These are phyloP conservation scores for Pandemis heparana DNA, from an alignment of 2,888 invertebrate species.

Conservation along the genomic window DNA sequence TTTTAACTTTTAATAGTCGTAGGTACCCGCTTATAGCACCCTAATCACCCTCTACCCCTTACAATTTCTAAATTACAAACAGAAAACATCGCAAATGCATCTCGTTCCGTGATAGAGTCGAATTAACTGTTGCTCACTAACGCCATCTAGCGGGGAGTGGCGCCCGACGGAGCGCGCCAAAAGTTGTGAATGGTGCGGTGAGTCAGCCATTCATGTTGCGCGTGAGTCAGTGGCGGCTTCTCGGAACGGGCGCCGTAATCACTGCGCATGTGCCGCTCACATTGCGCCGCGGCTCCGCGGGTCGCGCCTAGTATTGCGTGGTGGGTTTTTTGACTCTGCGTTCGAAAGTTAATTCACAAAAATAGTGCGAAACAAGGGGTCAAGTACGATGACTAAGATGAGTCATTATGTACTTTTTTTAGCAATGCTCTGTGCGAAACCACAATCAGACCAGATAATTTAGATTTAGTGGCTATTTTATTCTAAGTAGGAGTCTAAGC, in stretches of 20 bases:
- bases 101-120: not conserved
- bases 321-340: not conserved
- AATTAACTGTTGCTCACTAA: conserved; percentile 35
- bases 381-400: not conserved
- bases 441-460: not conserved
- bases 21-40: too few relatives aligned
- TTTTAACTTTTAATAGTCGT: too few relatives aligned
- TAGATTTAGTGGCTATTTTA: too few relatives aligned
- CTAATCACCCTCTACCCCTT: too few relatives aligned
- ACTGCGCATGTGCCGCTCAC: conserved; percentile 23
- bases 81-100: not conserved
- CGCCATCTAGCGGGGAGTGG: conserved; percentile 58
- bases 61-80: not conserved
- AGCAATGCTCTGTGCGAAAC: not conserved
- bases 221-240: conserved; percentile 40
- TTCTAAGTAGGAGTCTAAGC: too few relatives aligned
- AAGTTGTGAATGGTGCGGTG: conserved; percentile 72
- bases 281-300: not conserved
- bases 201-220: conserved; percentile 58
- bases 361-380: not conserved
- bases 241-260: conserved; percentile 30
- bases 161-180: conserved; percentile 63
- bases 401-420: not conserved
- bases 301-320: not conserved
- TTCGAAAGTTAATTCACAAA: not conserved